Conservation (phyloP, 2,797 vertebrate species). For the Hoplostethus mediterraneus region DNA sequence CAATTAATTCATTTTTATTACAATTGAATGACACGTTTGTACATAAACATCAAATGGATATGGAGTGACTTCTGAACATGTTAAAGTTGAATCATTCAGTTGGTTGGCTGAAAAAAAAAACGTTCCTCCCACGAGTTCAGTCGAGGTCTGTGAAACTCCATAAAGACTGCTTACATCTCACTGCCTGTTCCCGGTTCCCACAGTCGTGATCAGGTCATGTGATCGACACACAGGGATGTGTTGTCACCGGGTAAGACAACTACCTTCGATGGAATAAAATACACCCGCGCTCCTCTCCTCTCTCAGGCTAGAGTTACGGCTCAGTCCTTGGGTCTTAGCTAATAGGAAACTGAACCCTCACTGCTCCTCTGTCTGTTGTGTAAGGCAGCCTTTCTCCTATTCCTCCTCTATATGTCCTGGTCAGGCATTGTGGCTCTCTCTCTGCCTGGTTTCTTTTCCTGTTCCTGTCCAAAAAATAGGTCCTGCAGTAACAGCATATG, state of each 20-base stretch:
- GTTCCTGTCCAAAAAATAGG: conserved; percentile 12
- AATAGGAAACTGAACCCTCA: conserved; percentile 55
- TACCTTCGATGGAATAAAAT: conserved; percentile 54
- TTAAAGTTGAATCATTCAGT: neutral
- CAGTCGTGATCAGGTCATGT: conserved; percentile 51
- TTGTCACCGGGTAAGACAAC: conserved; percentile 58
- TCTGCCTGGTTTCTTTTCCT: conserved; percentile 18
- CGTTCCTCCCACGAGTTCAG: neutral
- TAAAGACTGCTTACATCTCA: neutral
- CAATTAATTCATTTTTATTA: too few relatives aligned
- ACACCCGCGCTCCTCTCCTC: conserved; percentile 33
- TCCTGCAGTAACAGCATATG: neutral
- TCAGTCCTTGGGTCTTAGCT: conserved; percentile 37
- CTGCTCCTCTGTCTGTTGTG: conserved; percentile 27
- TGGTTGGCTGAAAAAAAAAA: too few relatives aligned
- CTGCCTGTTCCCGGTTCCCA: conserved; percentile 58
- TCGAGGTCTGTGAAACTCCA: neutral
- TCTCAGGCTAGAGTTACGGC: conserved; percentile 52
- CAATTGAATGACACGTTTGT: too few relatives aligned
- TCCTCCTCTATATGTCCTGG: conserved; percentile 13
- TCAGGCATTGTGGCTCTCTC: neutral
- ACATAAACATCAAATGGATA: too few relatives aligned
- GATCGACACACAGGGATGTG: conserved; percentile 58
- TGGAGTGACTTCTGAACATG: neutral
- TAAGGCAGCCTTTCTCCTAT: conserved; percentile 1